These are phyloP conservation scores for Gorilla gorilla DNA, from an alignment of 2,113 vertebrate genomes.

Conservation along the genomic window DNA sequence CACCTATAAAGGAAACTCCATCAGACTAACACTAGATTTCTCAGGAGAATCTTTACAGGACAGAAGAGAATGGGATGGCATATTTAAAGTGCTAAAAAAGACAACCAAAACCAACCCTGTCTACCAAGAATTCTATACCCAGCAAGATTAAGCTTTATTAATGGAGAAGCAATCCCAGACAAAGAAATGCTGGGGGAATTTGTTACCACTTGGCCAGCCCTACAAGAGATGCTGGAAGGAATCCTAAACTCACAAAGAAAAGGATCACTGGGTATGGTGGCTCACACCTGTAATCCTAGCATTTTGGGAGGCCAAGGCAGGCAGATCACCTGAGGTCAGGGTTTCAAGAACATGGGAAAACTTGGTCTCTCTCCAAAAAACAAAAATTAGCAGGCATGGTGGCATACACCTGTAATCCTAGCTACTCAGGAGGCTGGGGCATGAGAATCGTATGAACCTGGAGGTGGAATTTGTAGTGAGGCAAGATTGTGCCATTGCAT, in stretches of 20 bases:
- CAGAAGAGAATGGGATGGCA: neutral
- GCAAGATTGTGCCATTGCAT: too few species aligned
- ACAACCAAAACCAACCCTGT: neutral
- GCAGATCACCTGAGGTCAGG: too few species aligned
- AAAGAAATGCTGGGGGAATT: neutral
- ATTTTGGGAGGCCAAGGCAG: too few species aligned
- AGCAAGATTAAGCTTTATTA: neutral
- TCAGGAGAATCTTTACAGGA: neutral
- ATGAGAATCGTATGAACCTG: too few species aligned
- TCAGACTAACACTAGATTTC: neutral
- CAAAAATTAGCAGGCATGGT: too few species aligned
- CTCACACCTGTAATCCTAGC: neutral
- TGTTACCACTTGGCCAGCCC: neutral
- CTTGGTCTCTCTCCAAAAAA: too few species aligned
- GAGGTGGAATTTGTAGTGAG: too few species aligned
- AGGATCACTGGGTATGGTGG: neutral
- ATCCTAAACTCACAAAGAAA: neutral
- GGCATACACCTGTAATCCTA: too few species aligned
- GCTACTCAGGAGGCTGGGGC: too few species aligned
- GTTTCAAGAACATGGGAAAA: too few species aligned
- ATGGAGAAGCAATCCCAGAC: neutral
- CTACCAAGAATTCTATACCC: neutral
- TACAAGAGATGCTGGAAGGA: neutral
- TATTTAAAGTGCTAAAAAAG: neutral
- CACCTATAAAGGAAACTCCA: neutral